Conservation (phyloP, 2,888 invertebrate genomes). For the Epistrophella euchroma region DNA sequence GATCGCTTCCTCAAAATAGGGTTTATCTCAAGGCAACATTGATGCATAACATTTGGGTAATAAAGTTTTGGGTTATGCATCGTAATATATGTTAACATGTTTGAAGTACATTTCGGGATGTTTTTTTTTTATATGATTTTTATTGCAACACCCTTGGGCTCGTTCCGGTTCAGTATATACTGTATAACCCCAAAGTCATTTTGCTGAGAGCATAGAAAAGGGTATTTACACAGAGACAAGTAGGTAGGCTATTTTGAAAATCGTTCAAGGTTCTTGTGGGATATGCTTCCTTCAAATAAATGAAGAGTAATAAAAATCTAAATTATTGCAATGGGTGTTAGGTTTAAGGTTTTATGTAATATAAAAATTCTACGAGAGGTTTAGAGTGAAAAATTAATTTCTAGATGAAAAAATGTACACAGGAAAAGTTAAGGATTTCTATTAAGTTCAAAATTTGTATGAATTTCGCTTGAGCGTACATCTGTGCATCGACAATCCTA, state of each 20-base stretch:
- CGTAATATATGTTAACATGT: conserved; percentile 39
- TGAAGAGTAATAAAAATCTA: conserved; percentile 13
- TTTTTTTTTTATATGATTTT: conserved; percentile 16
- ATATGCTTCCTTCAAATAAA: background rate
- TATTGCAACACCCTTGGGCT: conserved; percentile 32
- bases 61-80: conserved; percentile 55
- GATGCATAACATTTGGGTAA: conserved; percentile 20
- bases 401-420: too few species aligned
- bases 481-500: too few species aligned
- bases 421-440: too few species aligned
- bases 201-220: conserved; percentile 15
- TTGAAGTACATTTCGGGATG: background rate
- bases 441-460: too few species aligned
- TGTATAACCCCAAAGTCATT: conserved; percentile 3
- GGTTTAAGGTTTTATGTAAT: background rate
- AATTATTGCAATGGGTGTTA: conserved; percentile 1
- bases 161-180: background rate
- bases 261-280: background rate
- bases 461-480: too few species aligned
- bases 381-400: background rate
- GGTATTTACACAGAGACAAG: background rate
- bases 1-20: background rate
- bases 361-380: background rate
- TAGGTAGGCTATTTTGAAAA: background rate
- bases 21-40: conserved; percentile 25